Evolutionary conservation across 2,888 invertebrate species (phyloP), one percentile per base, ranked within the genome.

Genomic region (Elgonia sp.): DNA sequence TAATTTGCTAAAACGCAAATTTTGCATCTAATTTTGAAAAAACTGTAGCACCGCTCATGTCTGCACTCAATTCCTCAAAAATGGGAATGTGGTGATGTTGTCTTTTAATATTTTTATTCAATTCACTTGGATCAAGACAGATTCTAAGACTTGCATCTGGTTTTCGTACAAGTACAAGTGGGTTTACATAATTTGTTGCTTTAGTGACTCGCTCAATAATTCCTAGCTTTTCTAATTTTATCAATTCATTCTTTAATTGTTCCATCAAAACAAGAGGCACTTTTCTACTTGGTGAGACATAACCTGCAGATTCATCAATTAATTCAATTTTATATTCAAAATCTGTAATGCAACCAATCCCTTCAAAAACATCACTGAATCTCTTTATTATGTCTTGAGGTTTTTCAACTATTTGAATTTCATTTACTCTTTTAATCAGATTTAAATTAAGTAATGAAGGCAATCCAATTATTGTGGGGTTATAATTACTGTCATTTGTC

Each of bases 61-160:
- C 89, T 10, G 88, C 70, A 29, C 90, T 84, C 8, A 92, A 89
- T 89, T 93, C 91, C 16, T 93, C 92, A 29, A 92, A 90, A 0
- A 91, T 91, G 0, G 92, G 91, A 8, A 93, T 88, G 73, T 89
- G 90, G 85, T 83, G 90, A 77, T 91, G 85, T 40, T 91, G 87
- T 81, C 91, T 72, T 77, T 90, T 83, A 18, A 93, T 91, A n/a
- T 70, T 81, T 39, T 87, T 73, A 87, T 93, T 93, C 62, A 93
- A 72, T 20, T 90, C 63, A 10, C 84, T 60, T 16, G 91, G 90
- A 60, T 91, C 90, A 14, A 90, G 60, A 82, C 90, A 90, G 55
- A 90, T 69, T 63, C 90, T 86, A 16, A 90, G 46, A 53, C 29
- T 60, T 67, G 79, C 82, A 60, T 84, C 83, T 70, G 75, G 46